Evolutionary conservation across 2,888 invertebrate genomes (phyloP).

Genomic region (Calliphora vomitoria): DNA sequence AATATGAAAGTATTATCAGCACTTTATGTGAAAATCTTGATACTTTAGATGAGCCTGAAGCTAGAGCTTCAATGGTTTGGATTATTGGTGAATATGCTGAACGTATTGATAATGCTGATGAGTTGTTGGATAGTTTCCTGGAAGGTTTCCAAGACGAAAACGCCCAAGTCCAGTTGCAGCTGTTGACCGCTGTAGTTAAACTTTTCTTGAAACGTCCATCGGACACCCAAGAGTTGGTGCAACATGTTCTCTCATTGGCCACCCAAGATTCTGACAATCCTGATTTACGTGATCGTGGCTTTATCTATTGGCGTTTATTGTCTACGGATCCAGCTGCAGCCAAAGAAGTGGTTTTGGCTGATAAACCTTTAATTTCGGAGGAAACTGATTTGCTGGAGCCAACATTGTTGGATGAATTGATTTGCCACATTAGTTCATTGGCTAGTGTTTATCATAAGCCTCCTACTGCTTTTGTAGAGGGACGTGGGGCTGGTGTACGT

Average conservation of each 20-base stretch:
- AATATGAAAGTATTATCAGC: constrained; percentile 99
- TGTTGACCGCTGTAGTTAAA: constrained; percentile 99
- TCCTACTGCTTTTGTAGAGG: constrained; percentile 99
- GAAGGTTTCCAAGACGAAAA: constrained; percentile 99
- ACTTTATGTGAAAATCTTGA: constrained; percentile 99
- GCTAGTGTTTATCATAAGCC: constrained; percentile 99
- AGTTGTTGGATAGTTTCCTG: constrained; percentile 97
- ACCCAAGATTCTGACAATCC: constrained; percentile 98
- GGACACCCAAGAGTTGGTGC: constrained; percentile 99
- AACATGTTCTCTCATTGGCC: constrained; percentile 95
- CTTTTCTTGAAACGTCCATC: constrained; percentile 98
- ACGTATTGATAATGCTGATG: constrained; percentile 99
- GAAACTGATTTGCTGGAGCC: constrained; percentile 99
- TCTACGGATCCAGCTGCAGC: constrained; percentile 99
- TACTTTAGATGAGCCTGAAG: constrained; percentile 99
- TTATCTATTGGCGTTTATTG: constrained; percentile 99
- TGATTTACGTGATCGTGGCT: constrained; percentile 98
- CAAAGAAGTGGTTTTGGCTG: constrained; percentile 99
- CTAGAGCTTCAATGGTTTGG: constrained; percentile 98
- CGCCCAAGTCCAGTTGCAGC: constrained; percentile 97
- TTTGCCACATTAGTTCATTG: constrained; percentile 98
- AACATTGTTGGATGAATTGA: constrained; percentile 97
- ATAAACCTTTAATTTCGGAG: constrained; percentile 99
- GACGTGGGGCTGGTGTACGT: constrained; percentile 90
- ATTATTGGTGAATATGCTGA: constrained; percentile 99